Evolutionary conservation across 2,113 vertebrate species (phyloP).

Genomic region (Poeciliopsis turrubarensis): DNA sequence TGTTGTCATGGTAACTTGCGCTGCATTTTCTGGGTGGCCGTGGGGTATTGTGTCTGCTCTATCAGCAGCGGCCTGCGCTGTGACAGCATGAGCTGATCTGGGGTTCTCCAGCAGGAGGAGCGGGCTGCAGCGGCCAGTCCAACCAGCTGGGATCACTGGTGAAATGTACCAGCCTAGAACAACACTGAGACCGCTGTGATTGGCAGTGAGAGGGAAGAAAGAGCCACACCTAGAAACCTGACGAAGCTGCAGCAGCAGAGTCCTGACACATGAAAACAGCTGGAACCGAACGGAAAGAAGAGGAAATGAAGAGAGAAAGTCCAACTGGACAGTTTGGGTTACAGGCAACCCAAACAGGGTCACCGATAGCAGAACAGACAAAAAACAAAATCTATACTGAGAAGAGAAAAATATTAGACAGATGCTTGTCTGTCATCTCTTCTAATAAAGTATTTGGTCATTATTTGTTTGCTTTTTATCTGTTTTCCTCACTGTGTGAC

Average conservation of each 20-base stretch:
- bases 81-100: slow-evolving; percentile 33
- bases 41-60: slow-evolving; percentile 46
- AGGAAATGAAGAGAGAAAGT: slow-evolving; percentile 29
- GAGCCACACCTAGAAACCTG: slow-evolving; percentile 78
- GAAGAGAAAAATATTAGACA: too few species aligned
- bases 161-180: slow-evolving; percentile 66
- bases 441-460: too few species aligned
- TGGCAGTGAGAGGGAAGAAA: slow-evolving; percentile 44
- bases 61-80: slow-evolving; percentile 27
- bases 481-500: background rate
- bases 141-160: slow-evolving; percentile 71
- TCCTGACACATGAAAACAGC: slow-evolving; percentile 50
- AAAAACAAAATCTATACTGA: background rate
- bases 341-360: background rate
- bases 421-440: too few species aligned
- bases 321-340: background rate
- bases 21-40: slow-evolving; percentile 56
- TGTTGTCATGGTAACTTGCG: slow-evolving; percentile 62
- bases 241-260: slow-evolving; percentile 46
- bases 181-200: slow-evolving; percentile 64
- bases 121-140: slow-evolving; percentile 31
- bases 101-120: slow-evolving; percentile 29
- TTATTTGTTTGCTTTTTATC: background rate
- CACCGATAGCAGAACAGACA: background rate
- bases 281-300: slow-evolving; percentile 34